phyloP scores from a whole-genome alignment of 2,113 vertebrate genomes.

The Edolisoma coerulescens region DNA sequence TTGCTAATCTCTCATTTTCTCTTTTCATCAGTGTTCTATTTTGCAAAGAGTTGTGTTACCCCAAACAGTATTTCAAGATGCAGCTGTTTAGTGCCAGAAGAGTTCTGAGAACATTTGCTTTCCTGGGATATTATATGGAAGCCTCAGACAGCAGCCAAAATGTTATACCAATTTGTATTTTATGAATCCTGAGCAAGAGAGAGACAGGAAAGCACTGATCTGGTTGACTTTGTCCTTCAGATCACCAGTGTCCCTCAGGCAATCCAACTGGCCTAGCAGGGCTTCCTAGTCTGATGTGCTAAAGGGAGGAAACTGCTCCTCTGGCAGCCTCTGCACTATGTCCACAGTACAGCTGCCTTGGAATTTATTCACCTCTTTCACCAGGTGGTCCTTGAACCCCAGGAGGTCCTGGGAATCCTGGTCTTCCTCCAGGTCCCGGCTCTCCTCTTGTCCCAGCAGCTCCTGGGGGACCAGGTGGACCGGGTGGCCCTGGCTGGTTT shows the following conservation, averaged over 20 bases:
- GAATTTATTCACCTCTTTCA: conserved; percentile 81
- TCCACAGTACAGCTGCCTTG: not conserved
- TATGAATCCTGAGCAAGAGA: not conserved
- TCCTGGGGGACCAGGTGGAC: conserved; percentile 83
- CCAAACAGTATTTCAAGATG: conserved; percentile 18
- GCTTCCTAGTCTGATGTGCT: not conserved
- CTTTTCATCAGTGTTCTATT: not conserved
- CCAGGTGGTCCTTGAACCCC: conserved; percentile 87
- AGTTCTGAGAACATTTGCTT: not conserved
- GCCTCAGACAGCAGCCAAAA: not conserved
- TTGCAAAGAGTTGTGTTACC: not conserved
- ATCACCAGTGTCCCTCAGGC: not conserved
- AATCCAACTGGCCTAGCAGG: not conserved
- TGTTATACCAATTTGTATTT: not conserved
- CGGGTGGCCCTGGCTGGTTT: conserved; percentile 87
- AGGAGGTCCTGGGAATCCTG: conserved; percentile 89
- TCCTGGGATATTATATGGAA: not conserved
- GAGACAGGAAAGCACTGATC: not conserved
- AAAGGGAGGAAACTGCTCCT: not conserved
- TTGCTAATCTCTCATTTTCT: not conserved
- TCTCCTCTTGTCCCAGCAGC: conserved; percentile 85
- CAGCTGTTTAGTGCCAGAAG: not conserved
- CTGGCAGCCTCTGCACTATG: not conserved
- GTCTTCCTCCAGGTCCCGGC: conserved; percentile 83
- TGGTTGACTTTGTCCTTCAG: not conserved